Base-by-base conservation (phyloP, 2,888 invertebrate genomes). In the Strigamia maritima region DNA sequence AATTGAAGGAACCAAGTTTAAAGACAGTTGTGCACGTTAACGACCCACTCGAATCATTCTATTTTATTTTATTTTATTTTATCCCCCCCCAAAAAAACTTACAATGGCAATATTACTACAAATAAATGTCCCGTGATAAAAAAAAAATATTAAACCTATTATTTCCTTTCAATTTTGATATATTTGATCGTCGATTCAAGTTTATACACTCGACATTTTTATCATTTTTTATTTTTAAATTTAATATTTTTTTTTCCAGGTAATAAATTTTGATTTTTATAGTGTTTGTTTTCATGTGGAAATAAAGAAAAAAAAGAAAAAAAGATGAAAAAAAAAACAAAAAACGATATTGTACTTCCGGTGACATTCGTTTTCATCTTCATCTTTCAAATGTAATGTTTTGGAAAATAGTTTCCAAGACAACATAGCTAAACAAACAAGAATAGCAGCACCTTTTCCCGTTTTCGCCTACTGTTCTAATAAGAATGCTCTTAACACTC, bases 1-100 rank as follows among this genome's bases (percentile, higher is more conserved):
- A 65, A 65, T 65, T 65, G 60, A 24, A 65, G 60, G 60, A 65
- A 65, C 22, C 60, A 65, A 65, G 60, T 65, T 65, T 65, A 65
- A 65, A 65, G 60, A 65, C 22, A 65, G 24, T 24, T 24, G 49
- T 49, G 49, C 49, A 19, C 49, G 49, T 49, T 49, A 65, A 65
- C 60, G 24, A 65, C 24, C 60, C 12, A 65, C 60, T 65, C 7
- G 60, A 65, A 65, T 65, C 44, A 44, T 44, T 44, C 14, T 44
- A 44, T 44, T 44, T 16, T n/a, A 44, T 3, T 44, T 44, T 44
- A 44, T 44, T 44, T 44, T n/a, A 4, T 44, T 44, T 3, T 3
- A 14, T n/a, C 38, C 10, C 6, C 38, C 10, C 10, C 38, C 38
- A 14, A 44, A 14, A 44, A 2, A 44, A 2, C 35, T 35, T 10